Evolutionary conservation across 2,113 vertebrate species (phyloP), one percentile per base, ranked within the genome.

Genomic region (Elaphurus davidianus): DNA sequence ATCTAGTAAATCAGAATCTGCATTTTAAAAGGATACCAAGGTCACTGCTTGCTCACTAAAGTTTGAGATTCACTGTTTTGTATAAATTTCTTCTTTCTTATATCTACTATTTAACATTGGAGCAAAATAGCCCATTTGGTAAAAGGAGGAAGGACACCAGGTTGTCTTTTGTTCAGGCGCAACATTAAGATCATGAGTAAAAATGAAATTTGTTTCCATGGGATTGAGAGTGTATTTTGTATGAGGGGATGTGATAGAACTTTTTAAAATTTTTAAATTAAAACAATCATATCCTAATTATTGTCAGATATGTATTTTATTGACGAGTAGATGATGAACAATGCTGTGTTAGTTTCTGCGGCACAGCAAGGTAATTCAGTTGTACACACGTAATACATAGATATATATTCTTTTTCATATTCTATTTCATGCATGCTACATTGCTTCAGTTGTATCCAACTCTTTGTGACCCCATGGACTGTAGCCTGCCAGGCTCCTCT

Each of bases 141-240:
- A 50, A 57, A 43, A 60, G 0, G 3, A 88, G 19, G 5, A 27
- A 27, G 4, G 14, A 3, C 52, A 1, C 6, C 0, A 21, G 45
- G 52, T 7, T 54, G 43, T 89, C 50, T 91, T 33, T 43, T 12
- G 1, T 0, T 6, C 43, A n/a, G 6, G 54, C 62, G 59, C 11
- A 57, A 91, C 0, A 0, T 52, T 59, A 19, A 81, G 33, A 59
- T 76, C 43, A 13, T 30, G 64, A 79, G 74, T 64, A 83, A 83
- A 97, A 94, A 52, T 16, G 27, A 71, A 83, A 45, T 85, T 50
- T 28, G 3, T 87, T 94, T 88, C 6, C 6, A 25, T 33, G 19
- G 19, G 28, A 57, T 10, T 55, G 30, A 92, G 55, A 55, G 79
- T 23, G 6, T 23, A 85, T 74, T 50, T 91, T 86, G 19, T 40